Base-by-base conservation (phyloP, 2,113 vertebrate species). In the Cyprinus carpio region DNA sequence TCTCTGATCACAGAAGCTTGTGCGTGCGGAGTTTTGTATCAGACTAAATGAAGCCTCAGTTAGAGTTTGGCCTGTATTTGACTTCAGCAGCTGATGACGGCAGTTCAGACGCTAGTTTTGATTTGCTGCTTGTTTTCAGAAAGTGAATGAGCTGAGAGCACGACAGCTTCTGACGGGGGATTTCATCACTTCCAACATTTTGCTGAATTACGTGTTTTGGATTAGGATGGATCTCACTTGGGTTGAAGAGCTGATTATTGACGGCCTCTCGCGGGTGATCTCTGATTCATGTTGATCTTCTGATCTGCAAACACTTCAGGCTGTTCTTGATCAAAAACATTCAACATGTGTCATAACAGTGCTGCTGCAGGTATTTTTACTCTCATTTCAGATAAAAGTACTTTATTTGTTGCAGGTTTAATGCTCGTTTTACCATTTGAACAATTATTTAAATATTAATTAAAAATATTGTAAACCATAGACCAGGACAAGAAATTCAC, bases 81-180 rank as follows among this genome's bases (percentile, higher is more conserved):
- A 74, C 56, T 23, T 71, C 67, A 11, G 5, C 31, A 71, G 67
- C 31, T 37, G 67, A 40, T 6, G 25, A 84, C 79, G 37, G 37
- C 18, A 72, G 62, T 83, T 62, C 80, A 43, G 65, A 69, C 8
- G 8, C 29, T 34, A 2, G 65, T 0, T 23, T 37, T 37, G 37
- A 40, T 40, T 40, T 40, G 5, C 34, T 34, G 34, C 89, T 90
- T 20, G 56, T 69, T 90, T 37, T 89, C 83, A 94, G 90, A 87
- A 93, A 94, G 87, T 83, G 77, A 72, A 93, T 88, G 80, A 94
- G 90, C 83, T 94, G 93, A 71, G 88, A 89, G 67, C 92, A 90
- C 46, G 94, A 94, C 89, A 93, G 93, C 89, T 94, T 94, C 87
- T 92, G 91, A 87, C 93, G 89, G 31, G 0, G 9, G 11, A 23